Conservation (phyloP, 2,888 invertebrate genomes). For the Bellardia bayeri region DNA sequence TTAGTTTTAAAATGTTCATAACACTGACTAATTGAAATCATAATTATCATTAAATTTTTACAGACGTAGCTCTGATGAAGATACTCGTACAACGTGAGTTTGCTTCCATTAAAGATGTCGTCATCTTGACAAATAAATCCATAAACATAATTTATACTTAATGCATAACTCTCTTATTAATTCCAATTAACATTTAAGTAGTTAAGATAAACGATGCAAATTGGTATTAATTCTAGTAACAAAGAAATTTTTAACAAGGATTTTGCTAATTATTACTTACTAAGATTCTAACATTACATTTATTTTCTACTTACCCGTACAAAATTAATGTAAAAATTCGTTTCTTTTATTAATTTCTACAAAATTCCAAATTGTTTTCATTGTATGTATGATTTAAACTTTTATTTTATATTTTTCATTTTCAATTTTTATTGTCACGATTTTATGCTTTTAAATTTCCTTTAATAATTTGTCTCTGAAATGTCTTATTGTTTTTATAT, state of each 20-base stretch:
- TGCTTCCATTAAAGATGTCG: constrained; percentile 69
- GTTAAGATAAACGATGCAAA: constrained; percentile 29
- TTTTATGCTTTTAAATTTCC: constrained; percentile 42
- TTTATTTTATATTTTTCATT: neutral
- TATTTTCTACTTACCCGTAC: neutral
- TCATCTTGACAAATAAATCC: constrained; percentile 48
- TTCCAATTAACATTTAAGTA: constrained; percentile 47
- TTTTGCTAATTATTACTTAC: neutral
- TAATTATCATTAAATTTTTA: constrained; percentile 72
- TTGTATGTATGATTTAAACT: neutral
- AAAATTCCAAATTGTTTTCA: constrained; percentile 16
- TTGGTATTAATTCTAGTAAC: constrained; percentile 6
- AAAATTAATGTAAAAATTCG: constrained; percentile 5
- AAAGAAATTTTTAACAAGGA: constrained; percentile 18
- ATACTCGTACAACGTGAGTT: constrained; percentile 83
- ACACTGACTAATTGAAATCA: neutral
- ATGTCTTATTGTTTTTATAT: constrained; percentile 45
- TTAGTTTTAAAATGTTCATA: neutral
- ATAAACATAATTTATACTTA: constrained; percentile 17
- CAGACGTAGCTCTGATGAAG: constrained; percentile 83
- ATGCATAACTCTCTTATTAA: constrained; percentile 14
- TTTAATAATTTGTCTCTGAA: constrained; percentile 30
- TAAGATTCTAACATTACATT: constrained; percentile 15
- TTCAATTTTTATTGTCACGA: neutral
- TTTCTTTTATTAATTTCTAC: constrained; percentile 10